phyloP scores from a whole-genome alignment of 2,888 invertebrate species.

The Petrolisthes manimaculis region DNA sequence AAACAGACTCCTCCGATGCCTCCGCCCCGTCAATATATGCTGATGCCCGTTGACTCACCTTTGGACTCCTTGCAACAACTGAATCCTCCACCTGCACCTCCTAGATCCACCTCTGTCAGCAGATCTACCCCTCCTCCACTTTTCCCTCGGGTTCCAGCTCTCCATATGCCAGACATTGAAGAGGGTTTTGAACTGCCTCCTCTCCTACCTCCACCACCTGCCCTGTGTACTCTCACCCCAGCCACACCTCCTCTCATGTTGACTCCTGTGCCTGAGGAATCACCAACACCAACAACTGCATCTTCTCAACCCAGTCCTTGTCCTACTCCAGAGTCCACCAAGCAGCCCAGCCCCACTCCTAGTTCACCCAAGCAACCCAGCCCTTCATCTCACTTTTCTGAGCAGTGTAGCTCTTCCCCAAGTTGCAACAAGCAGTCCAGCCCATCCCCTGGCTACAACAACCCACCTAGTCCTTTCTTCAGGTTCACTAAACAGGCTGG shows the following conservation, averaged over 20 bases:
- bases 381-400: too few species aligned
- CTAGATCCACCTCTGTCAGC: constrained; percentile 47
- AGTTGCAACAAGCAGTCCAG: too few species aligned
- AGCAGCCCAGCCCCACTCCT: not conserved
- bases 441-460: too few species aligned
- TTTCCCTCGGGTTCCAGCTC: constrained; percentile 28
- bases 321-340: not conserved
- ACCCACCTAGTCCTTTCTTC: not conserved
- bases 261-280: constrained; percentile 54
- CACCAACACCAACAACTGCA: constrained; percentile 21
- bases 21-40: constrained; percentile 51
- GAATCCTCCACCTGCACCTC: constrained; percentile 55
- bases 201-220: constrained; percentile 46
- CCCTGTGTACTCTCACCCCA: constrained; percentile 21
- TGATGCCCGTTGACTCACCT: constrained; percentile 39
- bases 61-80: constrained; percentile 10
- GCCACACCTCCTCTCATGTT: constrained; percentile 43
- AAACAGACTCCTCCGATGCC: constrained; percentile 40
- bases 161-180: constrained; percentile 18
- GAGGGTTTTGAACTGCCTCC: not conserved
- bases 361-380: not conserved
- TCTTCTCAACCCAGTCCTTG: constrained; percentile 15
- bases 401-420: too few species aligned
- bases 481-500: not conserved
- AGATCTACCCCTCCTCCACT: constrained; percentile 61